phyloP scores from a whole-genome alignment of 2,797 vertebrate species.

The Nyctalus aviator region DNA sequence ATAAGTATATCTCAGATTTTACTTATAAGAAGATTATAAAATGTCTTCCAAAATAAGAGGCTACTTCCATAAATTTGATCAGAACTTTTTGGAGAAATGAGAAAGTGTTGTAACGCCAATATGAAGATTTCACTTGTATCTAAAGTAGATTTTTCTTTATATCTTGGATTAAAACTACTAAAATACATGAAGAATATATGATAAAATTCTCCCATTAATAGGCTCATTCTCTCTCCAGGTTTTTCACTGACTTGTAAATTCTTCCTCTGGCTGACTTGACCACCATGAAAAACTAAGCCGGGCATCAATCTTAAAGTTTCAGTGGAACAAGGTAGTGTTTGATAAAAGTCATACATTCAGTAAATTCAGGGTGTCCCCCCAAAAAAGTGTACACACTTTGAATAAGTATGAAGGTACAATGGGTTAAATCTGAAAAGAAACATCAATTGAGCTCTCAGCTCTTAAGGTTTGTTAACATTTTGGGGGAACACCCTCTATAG shows the following conservation, averaged over 20 bases:
- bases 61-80: conserved; percentile 13
- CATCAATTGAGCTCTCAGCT: too few species aligned
- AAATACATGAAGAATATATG: not conserved
- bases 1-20: not conserved
- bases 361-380: not conserved
- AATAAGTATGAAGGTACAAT: too few species aligned
- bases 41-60: not conserved
- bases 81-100: conserved; percentile 21
- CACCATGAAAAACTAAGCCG: not conserved
- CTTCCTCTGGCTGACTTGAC: not conserved
- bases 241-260: not conserved
- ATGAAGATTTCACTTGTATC: not conserved
- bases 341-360: not conserved
- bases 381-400: too few species aligned
- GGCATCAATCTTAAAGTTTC: not conserved
- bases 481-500: not conserved
- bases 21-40: conserved; percentile 34
- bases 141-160: not conserved
- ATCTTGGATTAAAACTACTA: not conserved
- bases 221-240: not conserved
- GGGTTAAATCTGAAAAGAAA: too few species aligned
- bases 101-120: not conserved
- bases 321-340: not conserved
- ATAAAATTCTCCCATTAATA: not conserved
- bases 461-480: too few species aligned